phyloP scores from a whole-genome alignment of 2,888 invertebrate species.

The Boloria euphrosyne region DNA sequence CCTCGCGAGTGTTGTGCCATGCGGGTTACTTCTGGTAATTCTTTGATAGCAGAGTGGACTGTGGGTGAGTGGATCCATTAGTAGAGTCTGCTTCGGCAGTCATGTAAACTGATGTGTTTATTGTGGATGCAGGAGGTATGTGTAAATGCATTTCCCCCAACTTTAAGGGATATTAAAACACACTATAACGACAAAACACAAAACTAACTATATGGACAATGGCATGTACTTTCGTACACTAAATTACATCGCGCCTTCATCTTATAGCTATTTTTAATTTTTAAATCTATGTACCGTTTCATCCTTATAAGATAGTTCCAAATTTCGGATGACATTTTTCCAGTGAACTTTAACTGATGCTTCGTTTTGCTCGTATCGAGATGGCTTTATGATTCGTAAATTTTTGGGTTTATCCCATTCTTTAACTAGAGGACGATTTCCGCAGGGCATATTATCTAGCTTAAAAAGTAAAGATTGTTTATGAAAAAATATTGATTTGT shows the following conservation, averaged over 20 bases:
- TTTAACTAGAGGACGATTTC: slow-evolving; percentile 62
- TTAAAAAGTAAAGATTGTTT: background rate
- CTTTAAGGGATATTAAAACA: too few species aligned
- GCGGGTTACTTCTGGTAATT: too few species aligned
- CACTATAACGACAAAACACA: too few species aligned
- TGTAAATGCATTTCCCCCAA: too few species aligned
- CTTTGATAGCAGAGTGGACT: too few species aligned
- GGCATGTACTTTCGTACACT: too few species aligned
- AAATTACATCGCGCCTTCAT: background rate
- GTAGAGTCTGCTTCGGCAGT: too few species aligned
- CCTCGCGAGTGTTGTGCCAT: too few species aligned
- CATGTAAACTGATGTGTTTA: too few species aligned
- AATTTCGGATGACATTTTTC: slow-evolving; percentile 62
- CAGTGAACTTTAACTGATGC: slow-evolving; percentile 71
- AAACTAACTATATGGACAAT: too few species aligned
- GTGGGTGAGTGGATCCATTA: too few species aligned
- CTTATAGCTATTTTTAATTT: background rate
- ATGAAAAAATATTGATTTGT: background rate
- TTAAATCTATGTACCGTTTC: slow-evolving; percentile 58
- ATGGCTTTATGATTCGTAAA: slow-evolving; percentile 58
- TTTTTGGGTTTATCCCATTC: slow-evolving; percentile 63
- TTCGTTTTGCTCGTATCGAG: slow-evolving; percentile 70
- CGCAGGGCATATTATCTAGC: slow-evolving; percentile 61
- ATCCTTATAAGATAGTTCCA: slow-evolving; percentile 72
- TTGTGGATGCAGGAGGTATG: too few species aligned